Conservation (phyloP, 2,888 invertebrate genomes). For the Drosophila niveifrons region DNA sequence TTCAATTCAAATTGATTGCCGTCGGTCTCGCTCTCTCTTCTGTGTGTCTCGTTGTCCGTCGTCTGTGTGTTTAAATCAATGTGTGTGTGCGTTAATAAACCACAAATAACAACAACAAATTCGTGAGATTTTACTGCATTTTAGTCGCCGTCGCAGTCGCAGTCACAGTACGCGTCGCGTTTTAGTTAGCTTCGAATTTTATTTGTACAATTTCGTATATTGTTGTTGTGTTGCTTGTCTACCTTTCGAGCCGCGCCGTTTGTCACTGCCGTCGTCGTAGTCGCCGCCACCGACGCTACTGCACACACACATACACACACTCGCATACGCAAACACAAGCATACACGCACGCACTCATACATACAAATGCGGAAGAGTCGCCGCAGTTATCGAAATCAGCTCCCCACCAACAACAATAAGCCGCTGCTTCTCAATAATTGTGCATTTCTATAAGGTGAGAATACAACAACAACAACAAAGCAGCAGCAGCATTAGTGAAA, state of each 20-base stretch:
- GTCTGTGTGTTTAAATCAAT: conserved; percentile 28
- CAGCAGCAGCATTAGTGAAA: conserved; percentile 11
- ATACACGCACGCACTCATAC: conserved; percentile 33
- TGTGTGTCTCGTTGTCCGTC: conserved; percentile 14
- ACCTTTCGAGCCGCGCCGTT: conserved; percentile 27
- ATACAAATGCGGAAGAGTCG: conserved; percentile 70
- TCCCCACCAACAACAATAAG: conserved; percentile 44
- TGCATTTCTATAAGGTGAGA: conserved; percentile 68
- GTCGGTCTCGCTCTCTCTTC: conserved; percentile 45
- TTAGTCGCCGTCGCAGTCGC: conserved; percentile 55
- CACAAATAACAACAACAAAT: conserved; percentile 58
- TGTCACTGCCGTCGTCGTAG: conserved; percentile 3
- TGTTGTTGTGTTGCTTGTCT: conserved; percentile 19
- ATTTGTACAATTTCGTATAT: conserved; percentile 46
- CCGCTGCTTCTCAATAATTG: conserved; percentile 49
- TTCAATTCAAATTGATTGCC: conserved; percentile 68
- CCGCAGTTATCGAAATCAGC: conserved; percentile 40
- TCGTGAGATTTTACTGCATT: conserved; percentile 57
- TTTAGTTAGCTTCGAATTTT: conserved; percentile 45
- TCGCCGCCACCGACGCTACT: conserved; percentile 23
- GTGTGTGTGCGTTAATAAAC: conserved; percentile 58
- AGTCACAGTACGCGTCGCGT: conserved; percentile 40
- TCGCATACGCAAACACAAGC: conserved; percentile 32
- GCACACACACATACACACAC: conserved; percentile 32
- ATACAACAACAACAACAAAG: conserved; percentile 8